These are phyloP conservation scores for Deilephila elpenor DNA, from an alignment of 2,888 invertebrate genomes.

Conservation along the genomic window DNA sequence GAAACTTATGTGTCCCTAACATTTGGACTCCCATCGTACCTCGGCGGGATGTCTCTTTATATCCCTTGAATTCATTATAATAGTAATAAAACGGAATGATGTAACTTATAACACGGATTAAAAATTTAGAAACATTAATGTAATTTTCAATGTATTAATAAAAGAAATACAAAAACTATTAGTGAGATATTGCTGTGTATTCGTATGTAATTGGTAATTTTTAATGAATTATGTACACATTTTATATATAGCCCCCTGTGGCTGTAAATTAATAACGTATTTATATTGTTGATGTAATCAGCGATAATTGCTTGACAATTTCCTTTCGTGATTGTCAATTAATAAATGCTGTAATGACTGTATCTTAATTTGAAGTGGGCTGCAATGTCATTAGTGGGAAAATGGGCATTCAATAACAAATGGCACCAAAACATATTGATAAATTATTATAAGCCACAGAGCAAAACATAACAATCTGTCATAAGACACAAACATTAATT, in stretches of 20 bases:
- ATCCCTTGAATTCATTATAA: conserved; percentile 23
- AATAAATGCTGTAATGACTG: no score
- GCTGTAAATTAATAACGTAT: background rate
- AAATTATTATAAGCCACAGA: background rate
- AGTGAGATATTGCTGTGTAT: background rate
- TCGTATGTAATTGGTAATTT: background rate
- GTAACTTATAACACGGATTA: background rate
- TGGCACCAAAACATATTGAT: no score
- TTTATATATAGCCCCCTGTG: background rate
- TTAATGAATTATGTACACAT: background rate
- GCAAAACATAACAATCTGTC: background rate
- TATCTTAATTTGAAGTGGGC: no score
- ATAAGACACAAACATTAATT: background rate
- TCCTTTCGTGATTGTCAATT: no score
- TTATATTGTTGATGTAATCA: background rate
- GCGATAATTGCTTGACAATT: background rate
- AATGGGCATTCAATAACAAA: no score
- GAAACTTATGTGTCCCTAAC: background rate
- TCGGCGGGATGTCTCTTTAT: conserved; percentile 34
- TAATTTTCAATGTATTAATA: background rate
- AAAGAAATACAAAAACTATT: background rate
- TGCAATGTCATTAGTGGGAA: no score
- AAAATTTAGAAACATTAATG: background rate
- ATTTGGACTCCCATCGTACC: conserved; percentile 10
- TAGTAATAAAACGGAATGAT: background rate